Evolutionary conservation across 2,797 vertebrate species (phyloP), one percentile per base, ranked within the genome.

Genomic region (Tadarida brasiliensis): DNA sequence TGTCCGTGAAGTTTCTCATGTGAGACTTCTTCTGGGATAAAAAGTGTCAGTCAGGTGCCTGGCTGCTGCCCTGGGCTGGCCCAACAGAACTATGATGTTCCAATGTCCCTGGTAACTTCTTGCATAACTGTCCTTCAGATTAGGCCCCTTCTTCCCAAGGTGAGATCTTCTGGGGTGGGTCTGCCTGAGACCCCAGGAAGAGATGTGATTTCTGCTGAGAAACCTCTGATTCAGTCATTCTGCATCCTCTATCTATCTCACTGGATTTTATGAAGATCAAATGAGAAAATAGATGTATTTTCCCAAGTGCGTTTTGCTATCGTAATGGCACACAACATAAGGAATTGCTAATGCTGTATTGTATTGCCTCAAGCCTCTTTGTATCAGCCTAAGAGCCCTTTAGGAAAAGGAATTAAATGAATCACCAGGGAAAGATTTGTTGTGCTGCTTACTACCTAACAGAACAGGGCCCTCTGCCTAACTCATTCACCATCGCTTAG

Each of bases 261-360:
- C 26, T n/a, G 20, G 81, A 59, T 86, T 92, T 76, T 70, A 35
- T 70, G 59, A 87, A 92, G 26, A 74, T 47, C 44, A 80, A 91
- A 80, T 73, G n/a, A 93, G 68, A 80, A 78, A 22, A 57, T 1
- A 63, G 33, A 24, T 56, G 30, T 54, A 47, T 86, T 96, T 92
- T 47, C 76, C 47, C 15, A 88, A 35, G 28, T 82, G 39, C 22
- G 57, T 90, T 82, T 67, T 78, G 74, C 61, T 24, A 28, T 16
- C 59, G 63, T 39, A 78, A 7, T 26, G 67, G 47, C 54, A 57
- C 7, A 76, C 44, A 89, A 35, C 15, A 3, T 28, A 54, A 61
- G 77, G 14, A 73, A 16, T 35, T 68, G 73, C 24, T 57, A 59
- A 22, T 63, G n/a, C 1, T 39, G 11, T 47, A 11, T 68, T 68